Percentiles rank a stretch among this genome's conserved stretches.
Evolutionary conservation across 1,140 invertebrate species (phyloP).

Genomic region (Caligus rogercresseyi): DNA sequence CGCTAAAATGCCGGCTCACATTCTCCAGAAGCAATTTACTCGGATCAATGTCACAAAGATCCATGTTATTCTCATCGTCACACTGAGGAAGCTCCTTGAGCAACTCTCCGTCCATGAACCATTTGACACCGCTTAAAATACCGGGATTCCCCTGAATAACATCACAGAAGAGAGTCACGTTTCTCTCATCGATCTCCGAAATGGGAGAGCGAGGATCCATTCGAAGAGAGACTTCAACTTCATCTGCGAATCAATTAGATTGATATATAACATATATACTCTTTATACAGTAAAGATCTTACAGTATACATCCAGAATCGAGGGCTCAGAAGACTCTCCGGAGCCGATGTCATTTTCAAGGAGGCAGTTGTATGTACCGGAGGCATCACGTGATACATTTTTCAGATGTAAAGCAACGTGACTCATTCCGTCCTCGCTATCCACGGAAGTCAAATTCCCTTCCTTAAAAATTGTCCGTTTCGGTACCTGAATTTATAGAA

Average conservation of each 20-base stretch:
- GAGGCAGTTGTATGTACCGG: conserved; percentile 58
- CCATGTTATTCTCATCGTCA: conserved; percentile 25
- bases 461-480: conserved; percentile 42
- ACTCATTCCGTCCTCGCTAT: conserved; percentile 49
- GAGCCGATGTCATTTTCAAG: conserved; percentile 53
- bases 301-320: conserved; percentile 58
- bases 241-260: conserved; percentile 23
- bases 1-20: conserved; percentile 62
- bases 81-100: conserved; percentile 68
- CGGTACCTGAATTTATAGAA: conserved; percentile 41
- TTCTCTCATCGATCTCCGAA: conserved; percentile 53
- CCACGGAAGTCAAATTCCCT: conserved; percentile 40
- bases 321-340: conserved; percentile 44
- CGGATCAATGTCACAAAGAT: conserved; percentile 61
- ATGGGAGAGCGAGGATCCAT: conserved; percentile 55
- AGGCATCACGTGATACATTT: conserved; percentile 51
- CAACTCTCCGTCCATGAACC: conserved; percentile 62
- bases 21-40: conserved; percentile 58
- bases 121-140: conserved; percentile 35
- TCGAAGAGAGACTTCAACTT: conserved; percentile 50
- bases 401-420: conserved; percentile 54
- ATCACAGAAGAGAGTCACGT: conserved; percentile 62
- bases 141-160: conserved; percentile 40
- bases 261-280: conserved; percentile 18
- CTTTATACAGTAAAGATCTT: conserved; percentile 34